Percentiles rank a stretch among this genome's conserved stretches.
phyloP scores from a whole-genome alignment of 2,888 invertebrate species.

The Drosophila helvetica region DNA sequence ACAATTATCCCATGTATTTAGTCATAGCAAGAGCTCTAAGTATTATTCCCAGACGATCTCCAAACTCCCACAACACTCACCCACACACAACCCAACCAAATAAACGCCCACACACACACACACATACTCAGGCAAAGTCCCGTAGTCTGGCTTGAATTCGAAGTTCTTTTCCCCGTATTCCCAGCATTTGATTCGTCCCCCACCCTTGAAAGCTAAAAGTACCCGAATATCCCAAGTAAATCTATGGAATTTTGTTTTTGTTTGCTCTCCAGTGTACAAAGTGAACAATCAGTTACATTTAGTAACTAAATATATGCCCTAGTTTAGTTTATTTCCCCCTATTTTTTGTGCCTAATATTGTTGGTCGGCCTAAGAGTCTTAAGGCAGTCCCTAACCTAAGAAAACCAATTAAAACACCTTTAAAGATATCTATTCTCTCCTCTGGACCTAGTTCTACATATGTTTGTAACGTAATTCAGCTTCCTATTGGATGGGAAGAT shows the following conservation, averaged over 20 bases:
- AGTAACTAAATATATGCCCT: not conserved
- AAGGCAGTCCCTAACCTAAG: conserved; percentile 17
- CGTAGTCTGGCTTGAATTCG: conserved; percentile 53
- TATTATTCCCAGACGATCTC: conserved; percentile 15
- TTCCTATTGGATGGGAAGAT: no score
- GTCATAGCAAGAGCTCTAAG: conserved; percentile 53
- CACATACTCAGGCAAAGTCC: conserved; percentile 13
- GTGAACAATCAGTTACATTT: not conserved
- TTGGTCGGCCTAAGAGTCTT: not conserved
- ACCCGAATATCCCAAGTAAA: conserved; percentile 1
- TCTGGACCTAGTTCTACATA: conserved; percentile 3
- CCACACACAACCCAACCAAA: not conserved
- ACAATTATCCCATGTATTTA: conserved; percentile 57
- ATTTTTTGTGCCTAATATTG: conserved; percentile 19
- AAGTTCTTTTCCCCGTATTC: conserved; percentile 22
- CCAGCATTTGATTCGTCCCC: conserved; percentile 16
- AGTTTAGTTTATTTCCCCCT: conserved; percentile 7
- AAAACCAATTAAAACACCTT: not conserved
- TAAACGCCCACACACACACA: conserved; percentile 7
- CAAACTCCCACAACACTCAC: not conserved
- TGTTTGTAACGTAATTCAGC: conserved; percentile 27
- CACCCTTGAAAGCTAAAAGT: not conserved
- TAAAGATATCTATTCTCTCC: not conserved
- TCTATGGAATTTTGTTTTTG: conserved; percentile 25
- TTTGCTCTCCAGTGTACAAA: conserved; percentile 31